These are phyloP conservation scores for Drosophila novamexicana DNA, from an alignment of 1,140 invertebrate genomes.

Conservation along the genomic window DNA sequence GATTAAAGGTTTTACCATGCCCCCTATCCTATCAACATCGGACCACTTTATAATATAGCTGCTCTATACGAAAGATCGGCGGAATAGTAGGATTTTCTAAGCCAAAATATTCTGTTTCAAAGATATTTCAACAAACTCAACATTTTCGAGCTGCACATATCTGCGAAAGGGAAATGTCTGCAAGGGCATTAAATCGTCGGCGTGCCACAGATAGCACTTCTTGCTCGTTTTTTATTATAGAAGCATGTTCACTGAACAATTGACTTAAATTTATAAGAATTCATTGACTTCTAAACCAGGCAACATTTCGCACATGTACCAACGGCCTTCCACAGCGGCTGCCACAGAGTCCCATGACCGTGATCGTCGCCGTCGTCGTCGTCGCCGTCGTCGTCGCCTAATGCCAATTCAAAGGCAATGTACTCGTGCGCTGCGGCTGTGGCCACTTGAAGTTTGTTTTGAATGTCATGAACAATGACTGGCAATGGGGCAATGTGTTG, in stretches of 20 bases:
- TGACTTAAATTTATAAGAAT: conserved; percentile 24
- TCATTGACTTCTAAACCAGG: conserved; percentile 17
- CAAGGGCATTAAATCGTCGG: too few species aligned
- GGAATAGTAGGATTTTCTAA: too few species aligned
- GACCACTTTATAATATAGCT: too few species aligned
- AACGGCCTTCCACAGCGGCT: conserved; percentile 19
- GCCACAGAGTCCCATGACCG: conserved; percentile 31
- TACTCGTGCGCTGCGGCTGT: conserved; percentile 35
- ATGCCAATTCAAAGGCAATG: conserved; percentile 43
- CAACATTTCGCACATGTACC: conserved; percentile 20
- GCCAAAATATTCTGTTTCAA: too few species aligned
- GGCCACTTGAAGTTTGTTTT: conserved; percentile 65
- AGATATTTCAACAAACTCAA: too few species aligned
- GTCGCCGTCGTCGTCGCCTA: background rate
- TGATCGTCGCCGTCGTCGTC: background rate
- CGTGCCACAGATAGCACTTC: too few species aligned
- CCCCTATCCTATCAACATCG: too few species aligned
- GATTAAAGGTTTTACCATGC: too few species aligned
- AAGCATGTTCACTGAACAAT: background rate
- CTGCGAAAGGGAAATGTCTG: too few species aligned
- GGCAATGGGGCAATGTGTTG: conserved; percentile 29
- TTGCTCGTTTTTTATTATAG: background rate
- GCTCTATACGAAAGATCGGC: too few species aligned
- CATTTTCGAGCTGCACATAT: too few species aligned
- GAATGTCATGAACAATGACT: conserved; percentile 81